Percentiles rank a stretch among this genome's conserved stretches.
These are phyloP conservation scores for Leptinotarsa peninsularis DNA, from an alignment of 2,888 invertebrate species.

Conservation along the genomic window DNA sequence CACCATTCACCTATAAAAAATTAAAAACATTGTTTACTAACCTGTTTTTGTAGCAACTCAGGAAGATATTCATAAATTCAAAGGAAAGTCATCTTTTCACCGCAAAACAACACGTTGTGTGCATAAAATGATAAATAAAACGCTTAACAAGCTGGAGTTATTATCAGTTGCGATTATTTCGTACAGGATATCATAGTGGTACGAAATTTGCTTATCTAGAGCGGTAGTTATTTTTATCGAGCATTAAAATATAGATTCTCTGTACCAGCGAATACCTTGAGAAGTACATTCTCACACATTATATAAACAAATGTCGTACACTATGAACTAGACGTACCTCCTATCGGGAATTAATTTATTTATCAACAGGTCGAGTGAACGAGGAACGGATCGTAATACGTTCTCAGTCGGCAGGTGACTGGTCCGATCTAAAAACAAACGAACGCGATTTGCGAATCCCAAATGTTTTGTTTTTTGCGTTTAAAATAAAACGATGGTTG, in stretches of 20 bases:
- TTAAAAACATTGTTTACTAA: conserved; percentile 56
- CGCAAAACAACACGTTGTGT: conserved; percentile 39
- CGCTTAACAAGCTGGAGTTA: conserved; percentile 46
- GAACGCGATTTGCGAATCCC: conserved; percentile 12
- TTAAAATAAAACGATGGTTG: conserved; percentile 11
- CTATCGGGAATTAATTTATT: conserved; percentile 16
- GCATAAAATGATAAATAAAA: conserved; percentile 44
- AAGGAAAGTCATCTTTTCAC: conserved; percentile 48
- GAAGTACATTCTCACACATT: conserved; percentile 26
- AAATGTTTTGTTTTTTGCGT: conserved; percentile 18
- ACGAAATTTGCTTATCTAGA: conserved; percentile 47
- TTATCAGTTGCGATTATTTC: conserved; percentile 46
- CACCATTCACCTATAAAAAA: conserved; percentile 86
- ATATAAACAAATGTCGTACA: conserved; percentile 5
- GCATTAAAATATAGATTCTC: conserved; percentile 28
- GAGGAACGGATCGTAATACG: neutral
- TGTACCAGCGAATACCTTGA: conserved; percentile 18
- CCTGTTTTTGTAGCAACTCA: conserved; percentile 57
- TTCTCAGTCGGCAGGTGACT: conserved; percentile 19
- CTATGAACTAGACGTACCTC: conserved; percentile 18
- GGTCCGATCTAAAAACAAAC: conserved; percentile 19
- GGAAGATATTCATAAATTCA: conserved; percentile 56
- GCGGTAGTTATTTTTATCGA: conserved; percentile 40
- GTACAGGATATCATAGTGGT: conserved; percentile 43
- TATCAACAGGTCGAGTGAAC: neutral